Base-by-base conservation (phyloP, 2,888 invertebrate species). In the Deilephila porcellus region DNA sequence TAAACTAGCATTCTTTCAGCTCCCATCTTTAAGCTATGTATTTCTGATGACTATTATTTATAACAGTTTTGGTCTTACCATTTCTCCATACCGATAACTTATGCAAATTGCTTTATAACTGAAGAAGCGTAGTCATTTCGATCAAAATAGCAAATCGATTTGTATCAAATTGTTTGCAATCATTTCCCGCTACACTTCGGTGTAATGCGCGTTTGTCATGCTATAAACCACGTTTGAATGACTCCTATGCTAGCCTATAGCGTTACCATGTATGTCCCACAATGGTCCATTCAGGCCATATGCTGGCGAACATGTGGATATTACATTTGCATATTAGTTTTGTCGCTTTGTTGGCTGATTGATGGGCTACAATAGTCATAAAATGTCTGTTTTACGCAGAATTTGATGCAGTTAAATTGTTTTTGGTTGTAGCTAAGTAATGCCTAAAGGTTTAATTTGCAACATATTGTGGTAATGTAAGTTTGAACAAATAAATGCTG, bases 201-300 rank as follows among this genome's bases (percentile, higher is more conserved):
- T 67, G 67, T 67, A 20, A 25, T 25, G 52, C 17, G 8, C 52
- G 52, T 17, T 52, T 25, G 5, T 11, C 25, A 52, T 17, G 45
- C 52, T 25, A 67, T 67, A 67, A 67, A 64, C 64, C 37, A 20
- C 20, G 32, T 5, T 25, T 72, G 72, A 67, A 72, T 60, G 60
- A 45, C 34, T 67, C 59, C n/a, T 53, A 32, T n/a, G 25, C 11
- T 19, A 20, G 37, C 64, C 72, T 56, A 64, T 32, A 19, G 34
- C 56, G 53, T 63, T 56, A 56, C 37, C 73, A 62, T 73, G 52
- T 73, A 71, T 25, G 73, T 67, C 60, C 56, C 76, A 83, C 86
- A 86, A 84, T 84, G 79, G 79, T 64, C 74, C 81, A 83, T 85
- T 85, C 78, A 84, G 79, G 78, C 85, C 87, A 85, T 81, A 84